These are phyloP conservation scores for Hydrotaea diabolus DNA, from an alignment of 2,888 invertebrate species.

Conservation along the genomic window DNA sequence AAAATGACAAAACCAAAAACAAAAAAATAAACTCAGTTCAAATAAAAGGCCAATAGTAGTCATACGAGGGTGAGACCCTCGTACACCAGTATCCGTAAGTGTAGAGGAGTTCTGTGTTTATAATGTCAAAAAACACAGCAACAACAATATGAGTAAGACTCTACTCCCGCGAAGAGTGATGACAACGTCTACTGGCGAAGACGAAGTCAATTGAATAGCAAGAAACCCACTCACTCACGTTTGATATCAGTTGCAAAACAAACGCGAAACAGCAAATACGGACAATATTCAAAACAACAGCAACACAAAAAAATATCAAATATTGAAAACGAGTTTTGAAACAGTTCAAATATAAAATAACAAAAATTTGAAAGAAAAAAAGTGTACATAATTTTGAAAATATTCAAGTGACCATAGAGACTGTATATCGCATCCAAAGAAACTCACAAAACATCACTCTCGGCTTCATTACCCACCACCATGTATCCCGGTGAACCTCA, in stretches of 20 bases:
- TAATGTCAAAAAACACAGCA: background rate
- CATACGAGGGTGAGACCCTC: background rate
- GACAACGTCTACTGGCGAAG: constrained; percentile 54
- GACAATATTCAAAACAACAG: constrained; percentile 7
- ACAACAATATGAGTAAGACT: constrained; percentile 53
- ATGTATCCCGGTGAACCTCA: constrained; percentile 60
- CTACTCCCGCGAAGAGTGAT: constrained; percentile 36
- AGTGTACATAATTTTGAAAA: too few species aligned
- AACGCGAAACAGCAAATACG: constrained; percentile 60
- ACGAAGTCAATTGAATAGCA: constrained; percentile 51
- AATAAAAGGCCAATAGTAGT: constrained; percentile 24
- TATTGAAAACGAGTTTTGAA: constrained; percentile 12
- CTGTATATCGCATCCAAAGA: too few species aligned
- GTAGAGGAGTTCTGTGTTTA: constrained; percentile 15
- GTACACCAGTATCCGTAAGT: background rate
- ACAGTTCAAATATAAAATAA: background rate
- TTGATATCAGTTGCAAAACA: constrained; percentile 66
- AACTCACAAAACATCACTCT: constrained; percentile 48
- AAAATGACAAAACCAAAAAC: constrained; percentile 21
- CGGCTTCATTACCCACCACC: constrained; percentile 51
- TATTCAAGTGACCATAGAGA: too few species aligned
- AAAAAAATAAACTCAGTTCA: constrained; percentile 48
- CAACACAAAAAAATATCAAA: background rate
- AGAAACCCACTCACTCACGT: background rate
- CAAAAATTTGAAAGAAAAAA: background rate